Evolutionary conservation across 2,113 vertebrate species (phyloP), one percentile per base, ranked within the genome.

Genomic region (Anoplopoma fimbria): DNA sequence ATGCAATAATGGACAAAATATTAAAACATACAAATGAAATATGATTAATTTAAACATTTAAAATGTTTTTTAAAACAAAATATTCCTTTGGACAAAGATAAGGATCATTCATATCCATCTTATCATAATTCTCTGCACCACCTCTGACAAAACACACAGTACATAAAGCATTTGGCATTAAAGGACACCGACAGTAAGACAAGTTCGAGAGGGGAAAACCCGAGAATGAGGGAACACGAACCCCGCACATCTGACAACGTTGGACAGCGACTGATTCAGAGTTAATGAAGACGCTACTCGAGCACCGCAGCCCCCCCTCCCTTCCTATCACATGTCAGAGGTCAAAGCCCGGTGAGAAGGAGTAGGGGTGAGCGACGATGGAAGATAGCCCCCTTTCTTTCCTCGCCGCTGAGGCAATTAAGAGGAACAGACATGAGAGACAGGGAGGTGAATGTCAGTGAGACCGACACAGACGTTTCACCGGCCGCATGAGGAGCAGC

Each of bases 151-250:
- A 31, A 62, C 34, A 75, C n/a, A 23, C 47, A 62, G 40, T 29
- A 63, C 13, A 76, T 14, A 51, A 79, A 60, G 38, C 58, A 67
- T 68, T 27, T 72, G 63, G 63, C 75, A 77, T 63, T 47, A 65
- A 77, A 77, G 38, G 69, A 49, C 40, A 45, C 25, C 61, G 47
- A 34, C 55, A 73, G 63, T 33, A 63, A 51, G 55, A 4, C 88
- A 92, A 64, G 5, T 42, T 79, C 53, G 47, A 53, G n/a, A 64
- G 27, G 81, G 81, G 83, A 77, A 93, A 92, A 91, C 95, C 94
- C 55, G 95, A 91, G 77, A 96, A 96, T 94, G 93, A 97, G 94
- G 93, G 93, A 94, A 94, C 91, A 95, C 93, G 91, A 93, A 89
- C 93, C 88, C 93, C 88, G 92, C 92, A 94, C 87, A 94, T 95